A percentile compares a stretch with the other conserved stretches of the same genome.
Conservation (phyloP, 37 sponge, comb jelly and placozoan species). For the Agelas oroides region DNA sequence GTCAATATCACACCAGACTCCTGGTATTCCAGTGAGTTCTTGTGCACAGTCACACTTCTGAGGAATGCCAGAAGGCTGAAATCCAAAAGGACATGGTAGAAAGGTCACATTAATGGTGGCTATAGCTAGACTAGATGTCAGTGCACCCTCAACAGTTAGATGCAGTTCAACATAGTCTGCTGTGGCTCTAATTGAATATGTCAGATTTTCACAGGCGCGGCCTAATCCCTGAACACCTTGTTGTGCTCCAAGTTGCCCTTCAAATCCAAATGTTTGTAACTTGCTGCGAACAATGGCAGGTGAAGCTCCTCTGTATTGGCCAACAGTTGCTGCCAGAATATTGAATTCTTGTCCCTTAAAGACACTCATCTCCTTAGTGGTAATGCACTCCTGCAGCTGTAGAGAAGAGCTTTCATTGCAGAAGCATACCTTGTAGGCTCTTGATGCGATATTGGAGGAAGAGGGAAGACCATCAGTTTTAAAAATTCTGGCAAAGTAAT, state of each 20-base stretch:
- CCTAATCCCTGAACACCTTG: too few relatives aligned
- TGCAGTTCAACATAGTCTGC: too few relatives aligned
- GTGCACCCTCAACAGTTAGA: too few relatives aligned
- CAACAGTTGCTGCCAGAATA: neutral
- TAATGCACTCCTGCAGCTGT: neutral
- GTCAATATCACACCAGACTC: neutral
- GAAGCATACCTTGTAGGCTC: neutral
- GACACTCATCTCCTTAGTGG: neutral
- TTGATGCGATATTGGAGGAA: neutral
- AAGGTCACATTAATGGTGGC: neutral
- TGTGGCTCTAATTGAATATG: too few relatives aligned
- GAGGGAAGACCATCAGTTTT: neutral
- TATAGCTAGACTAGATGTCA: too few relatives aligned
- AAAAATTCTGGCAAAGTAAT: too few relatives aligned
- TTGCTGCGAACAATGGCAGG: neutral
- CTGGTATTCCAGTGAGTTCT: neutral
- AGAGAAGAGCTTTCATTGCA: too few relatives aligned
- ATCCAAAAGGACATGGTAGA: neutral
- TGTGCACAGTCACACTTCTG: neutral
- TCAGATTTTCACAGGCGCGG: too few relatives aligned
- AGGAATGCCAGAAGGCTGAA: neutral
- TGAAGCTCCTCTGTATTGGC: neutral
- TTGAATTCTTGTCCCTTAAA: neutral
- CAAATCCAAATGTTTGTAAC: too few relatives aligned
- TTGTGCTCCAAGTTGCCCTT: too few relatives aligned